Evolutionary conservation across 2,113 vertebrate species (phyloP), one percentile per base, ranked within the genome.

Genomic region (Hippocampus zosterae): DNA sequence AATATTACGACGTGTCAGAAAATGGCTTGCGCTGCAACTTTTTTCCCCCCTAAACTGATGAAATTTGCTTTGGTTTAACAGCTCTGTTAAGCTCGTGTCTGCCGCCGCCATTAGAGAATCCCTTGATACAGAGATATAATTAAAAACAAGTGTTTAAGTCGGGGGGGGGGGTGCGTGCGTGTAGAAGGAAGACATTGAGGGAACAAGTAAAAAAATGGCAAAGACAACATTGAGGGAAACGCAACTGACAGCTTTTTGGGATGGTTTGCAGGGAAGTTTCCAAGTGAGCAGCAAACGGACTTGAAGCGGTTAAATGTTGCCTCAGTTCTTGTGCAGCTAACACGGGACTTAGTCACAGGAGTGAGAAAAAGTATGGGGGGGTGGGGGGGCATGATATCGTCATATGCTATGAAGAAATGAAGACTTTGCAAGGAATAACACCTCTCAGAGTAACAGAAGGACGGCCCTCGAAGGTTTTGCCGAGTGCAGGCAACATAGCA

Each of bases 21-120:
- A 84, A 80, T 5, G 66, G 82, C 85, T 79, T 81, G 69, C 63
- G 2, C 81, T 76, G 84, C 86, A 60, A 87, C 76, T 87, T 84
- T 74, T 76, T 87, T 84, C 73, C 78, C 76, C 72, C 42, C 68
- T 52, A 18, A 81, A 69, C 72, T 81, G 85, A 88, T 84, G 84
- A 84, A 87, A 84, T 87, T 80, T 82, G 74, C 83, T 82, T 85
- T 78, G 65, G 78, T 71, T 82, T 82, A 85, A 88, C 85, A 85
- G 87, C 81, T 75, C 89, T 85, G 85, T 83, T 82, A 76, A 66
- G 68, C 82, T 86, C 76, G 82, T 84, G 86, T 87, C 87, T 84
- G 79, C 73, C 69, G 67, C 81, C 77, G 71, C 75, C 75, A 76
- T 70, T 79, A 83, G 76, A 56, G 72, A 85, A 83, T 81, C 87